Base-by-base conservation (phyloP, 2,113 vertebrate genomes). In the Cavia aperea region DNA sequence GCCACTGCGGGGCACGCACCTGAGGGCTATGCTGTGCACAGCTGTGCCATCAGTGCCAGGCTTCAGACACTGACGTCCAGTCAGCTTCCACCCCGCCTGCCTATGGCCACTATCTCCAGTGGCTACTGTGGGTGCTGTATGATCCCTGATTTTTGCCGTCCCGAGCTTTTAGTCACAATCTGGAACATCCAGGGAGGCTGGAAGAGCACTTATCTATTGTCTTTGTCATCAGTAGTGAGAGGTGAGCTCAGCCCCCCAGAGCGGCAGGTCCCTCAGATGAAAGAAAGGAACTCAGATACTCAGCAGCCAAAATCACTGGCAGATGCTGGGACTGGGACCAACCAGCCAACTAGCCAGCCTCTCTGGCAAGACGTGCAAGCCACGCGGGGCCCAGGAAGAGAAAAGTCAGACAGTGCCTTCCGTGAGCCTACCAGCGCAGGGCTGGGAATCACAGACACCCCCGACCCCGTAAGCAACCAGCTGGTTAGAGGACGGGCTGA, bases 171-270 rank as follows among this genome's bases (percentile, higher is more conserved):
- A 2, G 0, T 15, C 1, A 1, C 54, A 70, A 19, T 56, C 36
- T 75, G 63, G 65, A 46, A n/a, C n/a, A 29, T 51, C 7, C 36
- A 15, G 19, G 3, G 56, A 90, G 75, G 6, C 62, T 15, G 12
- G 36, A 36, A 31, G 46, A 24, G 2, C n/a, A 39, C 5, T 0
- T 4, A 4, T 1, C 3, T 2, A 29, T 9, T 31, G 36, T 54
- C 63, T 79, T 18, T 31, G 14, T 15, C 31, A 33, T 79, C 26
- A 31, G 7, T 2, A 2, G 56, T 36, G 2, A 49, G 31, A 83
- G 51, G 24, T 0, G 3, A 68, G 33, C 23, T 78, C 60, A 33
- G 24, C 66, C n/a, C 81, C 23, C 2, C 7, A 31, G 63, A 75
- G 63, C 0, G 21, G 29, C 68, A 70, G 4, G 21, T 7, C n/a